Conservation (phyloP, 64 coral and sea anemone genomes). For the Orbicella faveolata region DNA sequence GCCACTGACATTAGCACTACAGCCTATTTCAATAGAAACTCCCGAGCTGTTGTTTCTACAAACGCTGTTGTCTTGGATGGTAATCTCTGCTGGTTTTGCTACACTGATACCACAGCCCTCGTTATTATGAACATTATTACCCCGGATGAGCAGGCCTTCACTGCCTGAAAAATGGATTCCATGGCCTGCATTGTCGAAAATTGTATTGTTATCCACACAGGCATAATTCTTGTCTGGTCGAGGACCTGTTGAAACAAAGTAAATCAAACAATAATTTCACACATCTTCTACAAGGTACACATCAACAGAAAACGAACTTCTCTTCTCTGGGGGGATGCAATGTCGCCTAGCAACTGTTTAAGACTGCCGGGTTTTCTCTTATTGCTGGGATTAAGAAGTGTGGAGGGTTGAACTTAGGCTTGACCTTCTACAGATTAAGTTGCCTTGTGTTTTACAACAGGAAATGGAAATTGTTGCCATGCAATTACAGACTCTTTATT, state of each 20-base stretch:
- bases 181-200: conserved; percentile 80
- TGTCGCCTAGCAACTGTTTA: too few species aligned
- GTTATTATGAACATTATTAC: conserved; percentile 81
- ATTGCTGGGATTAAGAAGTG: too few species aligned
- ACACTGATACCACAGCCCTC: conserved; percentile 87
- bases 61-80: conserved; percentile 84
- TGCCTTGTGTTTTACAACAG: too few species aligned
- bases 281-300: background rate
- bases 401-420: too few species aligned
- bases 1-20: conserved; percentile 73
- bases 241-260: conserved; percentile 59
- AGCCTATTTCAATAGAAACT: conserved; percentile 69
- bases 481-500: too few species aligned
- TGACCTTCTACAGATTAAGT: too few species aligned
- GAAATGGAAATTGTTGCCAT: too few species aligned
- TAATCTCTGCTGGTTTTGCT: conserved; percentile 79
- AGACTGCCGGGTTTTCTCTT: too few species aligned
- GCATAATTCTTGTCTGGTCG: conserved; percentile 92
- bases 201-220: conserved; percentile 81
- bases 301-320: too few species aligned
- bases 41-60: conserved; percentile 80
- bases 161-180: conserved; percentile 85
- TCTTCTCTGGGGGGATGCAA: too few species aligned
- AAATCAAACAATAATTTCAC: background rate
- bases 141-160: conserved; percentile 81